These are phyloP conservation scores for Arion vulgaris DNA, from an alignment of 1,140 invertebrate species.

Conservation along the genomic window DNA sequence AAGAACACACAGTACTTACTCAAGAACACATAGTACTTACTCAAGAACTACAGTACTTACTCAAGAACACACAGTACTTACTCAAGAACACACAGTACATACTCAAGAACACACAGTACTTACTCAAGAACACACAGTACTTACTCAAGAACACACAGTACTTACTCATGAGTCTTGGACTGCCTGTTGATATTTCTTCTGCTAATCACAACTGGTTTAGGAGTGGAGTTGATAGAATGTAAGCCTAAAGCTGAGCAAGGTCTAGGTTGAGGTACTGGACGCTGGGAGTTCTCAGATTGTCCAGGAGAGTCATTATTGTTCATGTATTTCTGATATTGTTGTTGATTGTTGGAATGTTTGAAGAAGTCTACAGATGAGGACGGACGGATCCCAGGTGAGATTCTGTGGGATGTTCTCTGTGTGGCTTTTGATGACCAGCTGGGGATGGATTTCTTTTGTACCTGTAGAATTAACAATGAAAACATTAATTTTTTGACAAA, in stretches of 20 bases:
- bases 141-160: no score
- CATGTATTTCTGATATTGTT: neutral
- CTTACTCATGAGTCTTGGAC: slow-evolving; percentile 11
- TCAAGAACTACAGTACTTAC: no score
- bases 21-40: no score
- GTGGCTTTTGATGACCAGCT: neutral
- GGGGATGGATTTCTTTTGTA: slow-evolving; percentile 8
- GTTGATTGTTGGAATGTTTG: neutral
- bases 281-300: neutral
- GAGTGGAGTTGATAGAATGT: neutral
- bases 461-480: neutral
- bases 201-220: slow-evolving; percentile 28
- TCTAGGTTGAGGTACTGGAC: slow-evolving; percentile 11
- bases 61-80: no score
- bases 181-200: slow-evolving; percentile 19
- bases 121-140: no score
- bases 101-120: no score
- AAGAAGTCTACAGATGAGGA: slow-evolving; percentile 37
- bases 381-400: neutral
- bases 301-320: neutral
- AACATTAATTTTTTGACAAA: no score
- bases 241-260: slow-evolving; percentile 27
- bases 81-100: no score
- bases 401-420: neutral
- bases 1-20: no score